Percentiles rank a stretch among this genome's conserved stretches.
Evolutionary conservation across 2,113 vertebrate species (phyloP).

Genomic region (Grammomys dolichurus): DNA sequence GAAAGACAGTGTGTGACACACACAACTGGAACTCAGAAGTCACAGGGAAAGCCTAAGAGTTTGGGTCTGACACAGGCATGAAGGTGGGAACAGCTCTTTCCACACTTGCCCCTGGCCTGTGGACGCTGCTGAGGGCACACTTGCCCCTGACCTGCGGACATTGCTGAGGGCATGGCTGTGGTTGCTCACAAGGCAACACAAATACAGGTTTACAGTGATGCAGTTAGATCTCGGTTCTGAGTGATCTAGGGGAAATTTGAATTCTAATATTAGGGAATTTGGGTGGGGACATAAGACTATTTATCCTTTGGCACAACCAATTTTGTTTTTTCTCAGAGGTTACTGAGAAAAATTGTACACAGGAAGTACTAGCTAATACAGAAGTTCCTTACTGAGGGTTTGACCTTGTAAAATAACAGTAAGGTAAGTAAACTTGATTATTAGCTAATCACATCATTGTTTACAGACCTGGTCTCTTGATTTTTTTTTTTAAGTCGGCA

Average conservation of each 20-base stretch:
- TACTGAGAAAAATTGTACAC: background rate
- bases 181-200: background rate
- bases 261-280: constrained; percentile 16
- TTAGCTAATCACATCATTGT: background rate
- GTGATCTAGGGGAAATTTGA: background rate
- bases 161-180: background rate
- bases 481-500: background rate
- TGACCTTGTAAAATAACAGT: background rate
- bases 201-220: background rate
- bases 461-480: background rate
- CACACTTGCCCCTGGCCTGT: background rate
- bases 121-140: background rate
- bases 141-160: background rate
- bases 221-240: background rate
- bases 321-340: background rate
- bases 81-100: background rate
- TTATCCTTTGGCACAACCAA: background rate
- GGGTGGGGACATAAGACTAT: background rate
- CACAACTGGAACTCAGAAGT: background rate
- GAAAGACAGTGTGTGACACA: background rate
- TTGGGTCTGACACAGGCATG: background rate
- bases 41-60: background rate
- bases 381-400: background rate
- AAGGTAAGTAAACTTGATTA: background rate
- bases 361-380: background rate